Percentiles rank a stretch among this genome's conserved stretches.
Conservation (phyloP, 2,113 vertebrate species). For the Sisor rabdophorus region DNA sequence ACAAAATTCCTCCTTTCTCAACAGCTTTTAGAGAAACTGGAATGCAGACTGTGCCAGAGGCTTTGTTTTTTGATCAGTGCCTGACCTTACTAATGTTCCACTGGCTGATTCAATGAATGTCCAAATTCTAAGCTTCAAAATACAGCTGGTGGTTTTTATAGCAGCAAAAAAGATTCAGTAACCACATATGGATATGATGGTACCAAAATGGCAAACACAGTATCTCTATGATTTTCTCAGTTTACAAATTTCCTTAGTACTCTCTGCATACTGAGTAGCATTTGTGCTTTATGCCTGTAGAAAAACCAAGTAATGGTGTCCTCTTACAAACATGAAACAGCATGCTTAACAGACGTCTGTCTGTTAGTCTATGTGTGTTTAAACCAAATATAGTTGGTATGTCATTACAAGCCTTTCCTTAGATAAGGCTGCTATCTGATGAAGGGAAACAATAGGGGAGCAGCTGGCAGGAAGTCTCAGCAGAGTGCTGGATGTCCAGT, state of each 20-base stretch:
- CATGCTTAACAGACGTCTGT: conserved; percentile 11
- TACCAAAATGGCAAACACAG: not conserved
- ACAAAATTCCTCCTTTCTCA: not conserved
- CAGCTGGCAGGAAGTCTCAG: conserved; percentile 50
- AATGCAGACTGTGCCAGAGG: not conserved
- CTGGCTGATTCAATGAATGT: not conserved
- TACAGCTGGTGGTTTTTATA: not conserved
- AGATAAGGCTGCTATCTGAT: conserved; percentile 39
- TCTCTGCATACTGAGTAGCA: not conserved
- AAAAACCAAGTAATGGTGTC: conserved; percentile 11
- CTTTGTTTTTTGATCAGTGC: not conserved
- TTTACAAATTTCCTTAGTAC: conserved; percentile 9
- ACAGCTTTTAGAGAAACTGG: not conserved
- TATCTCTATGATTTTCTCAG: not conserved
- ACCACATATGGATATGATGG: not conserved
- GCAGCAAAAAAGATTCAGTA: not conserved
- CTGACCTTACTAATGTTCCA: not conserved
- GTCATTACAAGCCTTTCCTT: conserved; percentile 31
- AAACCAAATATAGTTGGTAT: conserved; percentile 40
- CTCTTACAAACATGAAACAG: conserved; percentile 7
- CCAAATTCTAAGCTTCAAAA: not conserved
- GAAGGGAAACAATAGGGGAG: conserved; percentile 39
- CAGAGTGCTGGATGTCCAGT: conserved; percentile 20
- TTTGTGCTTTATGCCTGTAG: conserved; percentile 3
- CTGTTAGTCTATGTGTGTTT: conserved; percentile 31